These are phyloP conservation scores for Patella pellucida DNA, from an alignment of 2,888 invertebrate species.

Conservation along the genomic window DNA sequence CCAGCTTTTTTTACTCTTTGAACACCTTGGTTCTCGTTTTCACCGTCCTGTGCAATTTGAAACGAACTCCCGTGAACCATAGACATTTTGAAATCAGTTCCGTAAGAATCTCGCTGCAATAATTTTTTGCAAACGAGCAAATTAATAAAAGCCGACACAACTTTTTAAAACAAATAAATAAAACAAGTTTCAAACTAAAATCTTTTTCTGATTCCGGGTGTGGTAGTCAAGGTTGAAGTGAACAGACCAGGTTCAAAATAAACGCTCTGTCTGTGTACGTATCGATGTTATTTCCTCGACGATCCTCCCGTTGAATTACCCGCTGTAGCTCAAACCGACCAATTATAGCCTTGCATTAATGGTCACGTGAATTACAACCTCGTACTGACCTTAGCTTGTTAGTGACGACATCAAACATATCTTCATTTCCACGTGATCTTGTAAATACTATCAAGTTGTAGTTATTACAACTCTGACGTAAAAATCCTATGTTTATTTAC, in stretches of 20 bases:
- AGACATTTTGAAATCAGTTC: slow-evolving; percentile 41
- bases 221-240: not conserved
- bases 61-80: slow-evolving; percentile 39
- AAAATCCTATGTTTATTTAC: too few relatives aligned
- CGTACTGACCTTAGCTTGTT: not conserved
- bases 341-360: slow-evolving; percentile 49
- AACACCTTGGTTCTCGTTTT: slow-evolving; percentile 47
- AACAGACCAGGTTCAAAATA: slow-evolving; percentile 11
- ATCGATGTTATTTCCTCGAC: slow-evolving; percentile 28
- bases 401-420: too few relatives aligned
- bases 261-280: slow-evolving; percentile 23
- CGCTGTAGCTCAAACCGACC: slow-evolving; percentile 55
- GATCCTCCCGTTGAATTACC: slow-evolving; percentile 59
- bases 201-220: not conserved
- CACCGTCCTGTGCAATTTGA: slow-evolving; percentile 34
- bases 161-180: slow-evolving; percentile 3
- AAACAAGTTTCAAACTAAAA: slow-evolving; percentile 1
- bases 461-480: too few relatives aligned
- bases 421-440: too few relatives aligned
- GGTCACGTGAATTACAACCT: slow-evolving; percentile 47
- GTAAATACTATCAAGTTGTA: too few relatives aligned
- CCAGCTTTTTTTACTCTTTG: slow-evolving; percentile 34
- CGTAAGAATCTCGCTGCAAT: slow-evolving; percentile 14
- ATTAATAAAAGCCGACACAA: slow-evolving; percentile 4
- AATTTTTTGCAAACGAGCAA: slow-evolving; percentile 3